Evolutionary conservation across 53 echinoderm and acorn worm species (phyloP).

Genomic region (Crossaster papposus): DNA sequence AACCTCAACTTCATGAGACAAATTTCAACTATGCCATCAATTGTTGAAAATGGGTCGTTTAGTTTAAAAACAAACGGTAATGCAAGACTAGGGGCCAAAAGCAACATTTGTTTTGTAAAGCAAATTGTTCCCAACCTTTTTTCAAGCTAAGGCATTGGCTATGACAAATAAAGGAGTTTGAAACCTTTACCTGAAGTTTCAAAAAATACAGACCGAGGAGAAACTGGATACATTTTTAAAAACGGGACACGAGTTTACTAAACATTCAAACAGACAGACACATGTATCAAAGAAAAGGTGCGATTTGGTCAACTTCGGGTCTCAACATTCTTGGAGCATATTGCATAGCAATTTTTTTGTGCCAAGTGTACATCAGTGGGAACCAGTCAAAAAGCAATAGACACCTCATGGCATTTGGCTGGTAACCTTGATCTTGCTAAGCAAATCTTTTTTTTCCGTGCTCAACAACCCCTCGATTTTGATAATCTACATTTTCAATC

Average conservation of each 20-base stretch:
- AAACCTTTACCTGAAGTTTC: neutral
- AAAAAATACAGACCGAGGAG: neutral
- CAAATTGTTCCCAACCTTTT: too few relatives aligned
- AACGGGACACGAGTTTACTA: neutral
- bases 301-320: too few relatives aligned
- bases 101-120: too few relatives aligned
- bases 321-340: too few relatives aligned
- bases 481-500: neutral
- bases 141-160: too few relatives aligned
- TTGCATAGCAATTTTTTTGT: too few relatives aligned
- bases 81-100: too few relatives aligned
- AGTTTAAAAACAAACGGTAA: neutral
- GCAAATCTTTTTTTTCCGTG: too few relatives aligned
- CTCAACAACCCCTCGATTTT: too few relatives aligned
- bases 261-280: neutral
- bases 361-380: too few relatives aligned
- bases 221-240: neutral
- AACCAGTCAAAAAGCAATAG: neutral
- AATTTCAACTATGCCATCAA: neutral
- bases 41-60: neutral
- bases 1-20: neutral
- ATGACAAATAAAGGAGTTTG: too few relatives aligned
- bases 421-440: neutral
- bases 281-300: neutral
- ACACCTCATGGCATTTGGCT: neutral